Conservation (phyloP, 2,888 invertebrate genomes). For the Andrena hattorfiana region DNA sequence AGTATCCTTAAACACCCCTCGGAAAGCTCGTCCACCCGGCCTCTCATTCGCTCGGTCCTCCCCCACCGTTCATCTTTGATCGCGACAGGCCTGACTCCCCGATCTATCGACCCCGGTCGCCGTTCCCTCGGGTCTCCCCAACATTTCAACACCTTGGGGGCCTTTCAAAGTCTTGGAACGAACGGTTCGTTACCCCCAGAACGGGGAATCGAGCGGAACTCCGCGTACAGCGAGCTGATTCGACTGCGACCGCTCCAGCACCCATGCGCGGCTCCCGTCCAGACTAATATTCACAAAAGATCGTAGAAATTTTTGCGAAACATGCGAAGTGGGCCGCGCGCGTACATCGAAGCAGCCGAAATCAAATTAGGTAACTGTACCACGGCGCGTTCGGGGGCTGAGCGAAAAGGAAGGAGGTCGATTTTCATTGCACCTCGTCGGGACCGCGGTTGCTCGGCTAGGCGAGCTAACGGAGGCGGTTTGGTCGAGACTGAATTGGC, state of each 20-base stretch:
- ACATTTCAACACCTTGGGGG: background rate
- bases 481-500: conserved; percentile 31
- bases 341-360: too few species aligned
- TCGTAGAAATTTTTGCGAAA: too few species aligned
- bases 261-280: too few species aligned
- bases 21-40: conserved; percentile 45
- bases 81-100: background rate
- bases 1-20: conserved; percentile 68
- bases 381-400: background rate
- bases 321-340: too few species aligned
- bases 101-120: conserved; percentile 12
- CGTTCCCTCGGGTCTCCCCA: background rate
- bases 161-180: background rate
- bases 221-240: background rate
- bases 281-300: too few species aligned
- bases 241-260: too few species aligned
- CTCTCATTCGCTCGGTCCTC: conserved; percentile 34
- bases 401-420: conserved; percentile 12
- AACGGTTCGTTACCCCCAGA: background rate
- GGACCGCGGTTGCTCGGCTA: too few species aligned
- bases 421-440: background rate
- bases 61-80: background rate
- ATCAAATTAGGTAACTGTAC: background rate
- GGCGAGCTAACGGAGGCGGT: conserved; percentile 40
- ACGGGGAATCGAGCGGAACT: background rate